These are phyloP conservation scores for Dendrophyllia cribrosa DNA, from an alignment of 64 coral and sea anemone genomes.

Conservation along the genomic window DNA sequence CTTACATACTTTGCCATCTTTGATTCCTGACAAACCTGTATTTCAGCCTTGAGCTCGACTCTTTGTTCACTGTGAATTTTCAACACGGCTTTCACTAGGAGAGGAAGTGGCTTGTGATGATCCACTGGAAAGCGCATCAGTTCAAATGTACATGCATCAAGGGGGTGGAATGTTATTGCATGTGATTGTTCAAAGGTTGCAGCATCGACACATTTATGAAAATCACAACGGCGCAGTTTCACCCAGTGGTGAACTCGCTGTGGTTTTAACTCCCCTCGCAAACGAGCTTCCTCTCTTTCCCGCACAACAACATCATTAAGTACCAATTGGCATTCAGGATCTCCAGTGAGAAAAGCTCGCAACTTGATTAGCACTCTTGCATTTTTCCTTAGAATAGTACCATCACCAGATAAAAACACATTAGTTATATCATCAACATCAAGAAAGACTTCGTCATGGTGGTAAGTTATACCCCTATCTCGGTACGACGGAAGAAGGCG, in stretches of 20 bases:
- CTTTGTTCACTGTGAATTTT: conserved; percentile 85
- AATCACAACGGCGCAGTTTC: conserved; percentile 69
- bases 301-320: conserved; percentile 89
- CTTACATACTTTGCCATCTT: conserved; percentile 94
- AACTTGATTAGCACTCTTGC: conserved; percentile 87
- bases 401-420: conserved; percentile 79
- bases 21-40: conserved; percentile 92
- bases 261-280: conserved; percentile 87
- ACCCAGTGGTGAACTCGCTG: conserved; percentile 96
- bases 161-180: conserved; percentile 89
- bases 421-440: conserved; percentile 89
- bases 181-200: conserved; percentile 78
- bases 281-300: conserved; percentile 85
- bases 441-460: conserved; percentile 94
- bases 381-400: conserved; percentile 81
- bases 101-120: conserved; percentile 87
- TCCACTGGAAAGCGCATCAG: conserved; percentile 91
- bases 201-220: conserved; percentile 86
- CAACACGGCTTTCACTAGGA: conserved; percentile 76
- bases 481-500: conserved; percentile 90
- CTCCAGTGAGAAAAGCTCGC: conserved; percentile 92
- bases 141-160: conserved; percentile 99
- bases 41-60: conserved; percentile 92
- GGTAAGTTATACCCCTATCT: conserved; percentile 94
- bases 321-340: conserved; percentile 94